phyloP scores from a whole-genome alignment of 2,797 vertebrate species.

The Lutjanus campechanus region DNA sequence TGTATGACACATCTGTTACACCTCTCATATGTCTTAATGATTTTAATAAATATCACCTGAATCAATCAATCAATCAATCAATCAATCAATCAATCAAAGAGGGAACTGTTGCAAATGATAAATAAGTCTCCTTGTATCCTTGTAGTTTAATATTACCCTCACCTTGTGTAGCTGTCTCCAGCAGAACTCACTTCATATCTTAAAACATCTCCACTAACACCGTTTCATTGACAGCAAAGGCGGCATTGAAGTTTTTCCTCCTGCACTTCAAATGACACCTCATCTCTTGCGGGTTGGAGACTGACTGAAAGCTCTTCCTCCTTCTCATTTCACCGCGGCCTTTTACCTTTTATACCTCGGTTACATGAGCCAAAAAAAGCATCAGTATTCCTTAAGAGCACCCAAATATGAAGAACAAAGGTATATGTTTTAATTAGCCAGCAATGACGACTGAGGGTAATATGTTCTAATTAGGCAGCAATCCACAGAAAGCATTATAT shows the following conservation, averaged over 20 bases:
- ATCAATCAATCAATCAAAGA: too few species aligned
- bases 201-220: slow-evolving; percentile 4
- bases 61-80: too few species aligned
- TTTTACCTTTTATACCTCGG: slow-evolving; percentile 16
- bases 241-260: neutral
- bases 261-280: neutral
- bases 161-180: neutral
- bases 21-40: too few species aligned
- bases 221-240: neutral
- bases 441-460: slow-evolving; percentile 68
- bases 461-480: slow-evolving; percentile 75
- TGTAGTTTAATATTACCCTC: too few species aligned
- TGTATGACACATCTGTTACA: too few species aligned
- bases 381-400: slow-evolving; percentile 29
- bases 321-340: neutral
- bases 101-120: too few species aligned
- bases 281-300: neutral
- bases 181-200: neutral
- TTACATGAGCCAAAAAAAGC: slow-evolving; percentile 14
- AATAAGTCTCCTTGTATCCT: too few species aligned
- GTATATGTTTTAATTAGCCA: slow-evolving; percentile 75
- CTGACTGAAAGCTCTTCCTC: neutral
- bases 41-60: too few species aligned
- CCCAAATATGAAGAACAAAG: slow-evolving; percentile 45
- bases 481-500: slow-evolving; percentile 65